Percentiles rank a stretch among this genome's conserved stretches.
phyloP scores from a whole-genome alignment of 1,140 invertebrate genomes.

The Diabrotica undecimpunctata region DNA sequence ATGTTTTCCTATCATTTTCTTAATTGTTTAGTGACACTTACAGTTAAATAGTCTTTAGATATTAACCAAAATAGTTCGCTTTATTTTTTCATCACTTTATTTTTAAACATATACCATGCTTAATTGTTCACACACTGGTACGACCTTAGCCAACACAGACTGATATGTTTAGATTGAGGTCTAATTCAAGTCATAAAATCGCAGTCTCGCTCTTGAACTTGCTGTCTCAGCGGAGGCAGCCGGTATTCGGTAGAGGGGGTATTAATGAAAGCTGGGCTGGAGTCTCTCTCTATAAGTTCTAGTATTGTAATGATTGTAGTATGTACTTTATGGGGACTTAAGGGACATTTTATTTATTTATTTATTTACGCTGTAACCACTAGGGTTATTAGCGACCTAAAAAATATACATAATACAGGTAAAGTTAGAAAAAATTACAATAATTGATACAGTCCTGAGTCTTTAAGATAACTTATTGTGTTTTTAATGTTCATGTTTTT shows the following conservation, averaged over 20 bases:
- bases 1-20: neutral
- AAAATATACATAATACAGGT: no score
- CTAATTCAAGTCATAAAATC: constrained; percentile 1
- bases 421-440: no score
- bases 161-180: neutral
- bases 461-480: no score
- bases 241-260: neutral
- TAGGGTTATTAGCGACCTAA: no score
- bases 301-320: no score
- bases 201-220: neutral
- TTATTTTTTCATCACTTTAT: neutral
- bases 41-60: neutral
- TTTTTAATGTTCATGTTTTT: no score
- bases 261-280: neutral
- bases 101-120: neutral
- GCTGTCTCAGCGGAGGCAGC: neutral
- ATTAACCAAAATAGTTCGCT: neutral
- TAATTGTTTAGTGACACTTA: neutral
- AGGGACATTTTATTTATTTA: no score
- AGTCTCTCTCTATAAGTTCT: neutral
- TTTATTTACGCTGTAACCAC: no score
- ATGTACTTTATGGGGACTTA: neutral
- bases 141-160: neutral
- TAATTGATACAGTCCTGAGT: no score
- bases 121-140: neutral